phyloP scores from a whole-genome alignment of 2,888 invertebrate species.

The Troilus luridus region DNA sequence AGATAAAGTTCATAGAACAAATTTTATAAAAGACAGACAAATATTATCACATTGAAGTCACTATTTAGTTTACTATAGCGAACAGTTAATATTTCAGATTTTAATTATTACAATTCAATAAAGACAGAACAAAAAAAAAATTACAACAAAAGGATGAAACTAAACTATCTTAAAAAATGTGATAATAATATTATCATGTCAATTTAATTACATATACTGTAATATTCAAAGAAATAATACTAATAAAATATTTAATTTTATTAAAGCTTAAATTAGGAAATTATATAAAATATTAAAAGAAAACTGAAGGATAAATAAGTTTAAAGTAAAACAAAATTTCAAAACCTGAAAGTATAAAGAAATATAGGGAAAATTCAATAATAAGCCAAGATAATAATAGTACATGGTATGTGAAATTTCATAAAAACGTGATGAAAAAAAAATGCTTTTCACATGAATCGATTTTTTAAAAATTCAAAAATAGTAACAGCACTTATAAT shows the following conservation, averaged over 20 bases:
- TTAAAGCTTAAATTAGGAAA: slow-evolving; percentile 18
- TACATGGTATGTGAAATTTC: too few relatives aligned
- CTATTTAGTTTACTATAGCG: neutral
- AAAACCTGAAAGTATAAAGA: neutral
- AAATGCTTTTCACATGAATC: too few relatives aligned
- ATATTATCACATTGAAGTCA: neutral
- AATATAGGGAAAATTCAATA: neutral
- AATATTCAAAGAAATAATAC: slow-evolving; percentile 26
- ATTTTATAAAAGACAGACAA: neutral
- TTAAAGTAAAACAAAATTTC: neutral
- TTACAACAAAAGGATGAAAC: neutral
- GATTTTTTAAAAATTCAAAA: neutral
- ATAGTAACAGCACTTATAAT: neutral
- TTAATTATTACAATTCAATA: neutral
- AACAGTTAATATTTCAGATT: neutral
- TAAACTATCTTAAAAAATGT: neutral
- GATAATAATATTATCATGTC: neutral
- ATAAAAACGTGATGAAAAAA: too few relatives aligned
- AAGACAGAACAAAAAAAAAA: neutral
- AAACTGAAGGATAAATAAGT: neutral
- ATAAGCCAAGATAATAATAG: neutral
- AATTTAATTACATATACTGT: neutral
- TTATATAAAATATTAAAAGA: neutral
- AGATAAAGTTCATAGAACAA: neutral
- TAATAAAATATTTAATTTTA: slow-evolving; percentile 27